These are phyloP conservation scores for Drosophila pallidifrons DNA, from an alignment of 1,140 invertebrate species.

Conservation along the genomic window DNA sequence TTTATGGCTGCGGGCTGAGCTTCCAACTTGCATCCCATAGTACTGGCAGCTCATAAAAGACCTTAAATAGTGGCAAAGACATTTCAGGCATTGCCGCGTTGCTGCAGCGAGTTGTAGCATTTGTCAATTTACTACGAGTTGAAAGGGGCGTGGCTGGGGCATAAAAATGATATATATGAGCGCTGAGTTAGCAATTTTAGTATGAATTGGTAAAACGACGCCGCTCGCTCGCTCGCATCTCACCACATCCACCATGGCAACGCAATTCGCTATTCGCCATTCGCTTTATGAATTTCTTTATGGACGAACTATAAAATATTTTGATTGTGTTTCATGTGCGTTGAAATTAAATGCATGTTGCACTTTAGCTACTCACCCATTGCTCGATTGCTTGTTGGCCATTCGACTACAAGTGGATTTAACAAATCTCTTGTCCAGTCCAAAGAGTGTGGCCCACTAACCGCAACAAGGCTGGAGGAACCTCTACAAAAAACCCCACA, in stretches of 20 bases:
- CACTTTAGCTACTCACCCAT: constrained; percentile 22
- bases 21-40: constrained; percentile 30
- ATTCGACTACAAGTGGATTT: constrained; percentile 60
- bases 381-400: constrained; percentile 19
- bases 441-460: constrained; percentile 57
- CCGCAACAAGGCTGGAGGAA: constrained; percentile 35
- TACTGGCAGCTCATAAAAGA: constrained; percentile 58
- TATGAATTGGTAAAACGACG: constrained; percentile 69
- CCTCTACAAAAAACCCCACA: constrained; percentile 22
- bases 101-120: constrained; percentile 56
- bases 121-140: constrained; percentile 82
- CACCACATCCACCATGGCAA: neutral
- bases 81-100: constrained; percentile 69
- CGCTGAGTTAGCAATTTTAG: constrained; percentile 82
- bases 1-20: constrained; percentile 23
- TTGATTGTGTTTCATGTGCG: constrained; percentile 63
- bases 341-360: constrained; percentile 72
- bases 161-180: constrained; percentile 82
- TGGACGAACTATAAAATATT: constrained; percentile 75
- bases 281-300: constrained; percentile 77
- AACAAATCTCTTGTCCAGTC: neutral
- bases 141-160: constrained; percentile 83
- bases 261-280: constrained; percentile 35
- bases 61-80: constrained; percentile 84
- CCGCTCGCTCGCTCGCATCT: constrained; percentile 31